A percentile compares a stretch with the other conserved stretches of the same genome.
phyloP scores from a whole-genome alignment of 2,888 invertebrate genomes.

The Junonia oenone region DNA sequence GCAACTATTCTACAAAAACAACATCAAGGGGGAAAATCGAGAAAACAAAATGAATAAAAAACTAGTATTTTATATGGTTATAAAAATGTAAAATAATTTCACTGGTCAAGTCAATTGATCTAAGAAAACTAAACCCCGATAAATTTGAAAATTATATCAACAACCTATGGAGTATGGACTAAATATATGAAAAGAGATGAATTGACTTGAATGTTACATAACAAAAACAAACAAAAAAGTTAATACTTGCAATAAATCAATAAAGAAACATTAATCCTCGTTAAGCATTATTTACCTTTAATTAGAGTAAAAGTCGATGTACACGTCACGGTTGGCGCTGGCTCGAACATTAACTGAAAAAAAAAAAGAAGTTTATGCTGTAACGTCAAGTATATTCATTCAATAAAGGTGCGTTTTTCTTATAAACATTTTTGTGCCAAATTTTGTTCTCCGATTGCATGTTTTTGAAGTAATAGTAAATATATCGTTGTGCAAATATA shows the following conservation, averaged over 20 bases:
- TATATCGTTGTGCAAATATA: background rate
- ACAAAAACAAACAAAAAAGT: slow-evolving; percentile 9
- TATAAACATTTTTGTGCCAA: background rate
- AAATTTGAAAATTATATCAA: too few relatives aligned
- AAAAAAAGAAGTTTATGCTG: slow-evolving; percentile 23
- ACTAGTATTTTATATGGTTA: slow-evolving; percentile 1
- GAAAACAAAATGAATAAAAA: background rate
- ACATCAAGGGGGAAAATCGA: background rate
- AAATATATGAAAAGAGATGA: background rate
- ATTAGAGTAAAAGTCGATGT: slow-evolving; percentile 57
- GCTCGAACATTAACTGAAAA: slow-evolving; percentile 65
- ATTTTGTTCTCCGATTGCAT: background rate
- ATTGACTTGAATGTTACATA: slow-evolving; percentile 4
- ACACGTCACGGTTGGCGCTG: slow-evolving; percentile 43
- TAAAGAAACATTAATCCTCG: background rate
- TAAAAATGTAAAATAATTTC: slow-evolving; percentile 1
- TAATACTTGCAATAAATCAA: slow-evolving; percentile 13
- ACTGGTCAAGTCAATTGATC: slow-evolving; percentile 4
- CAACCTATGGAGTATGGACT: too few relatives aligned
- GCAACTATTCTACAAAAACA: background rate
- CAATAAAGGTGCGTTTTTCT: slow-evolving; percentile 8
- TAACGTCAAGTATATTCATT: slow-evolving; percentile 6
- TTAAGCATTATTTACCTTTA: slow-evolving; percentile 43
- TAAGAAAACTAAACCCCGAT: too few relatives aligned
- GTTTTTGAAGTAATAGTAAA: background rate